Base-by-base conservation (phyloP, 2,888 invertebrate genomes). In the Spicauda simplicius region DNA sequence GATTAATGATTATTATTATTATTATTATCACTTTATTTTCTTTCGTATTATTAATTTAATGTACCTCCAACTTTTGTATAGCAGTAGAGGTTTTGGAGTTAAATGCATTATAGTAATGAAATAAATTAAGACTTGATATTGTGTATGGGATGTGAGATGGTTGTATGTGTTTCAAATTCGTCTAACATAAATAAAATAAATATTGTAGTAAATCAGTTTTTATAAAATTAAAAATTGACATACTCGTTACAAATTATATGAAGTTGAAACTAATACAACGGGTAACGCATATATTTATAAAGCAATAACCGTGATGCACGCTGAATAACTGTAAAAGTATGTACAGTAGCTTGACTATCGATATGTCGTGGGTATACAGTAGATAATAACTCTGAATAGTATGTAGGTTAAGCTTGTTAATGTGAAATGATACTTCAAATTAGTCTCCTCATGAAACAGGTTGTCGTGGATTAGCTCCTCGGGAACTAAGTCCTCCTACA, bases 11-110 rank as follows among this genome's bases (percentile, higher is more conserved):
- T n/a, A 89, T 76, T 79, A 78, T 80, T 77, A 85, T 85, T 77
- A 45, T 80, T 79, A 76, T 73, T 81, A 69, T 74, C 66, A 76
- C n/a, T 79, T 80, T 76, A 81, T 58, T 65, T 45, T 58, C 25
- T 59, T 66, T 55, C 18, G 25, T 25, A 53, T 37, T 54, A 18
- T 45, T 83, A 83, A 82, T 84, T 84, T 85, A 88, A 87, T 84
- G 45, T 90, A 90, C 89, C 88, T 90, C 87, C 84, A 81, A 71
- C 79, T 80, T 83, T 81, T 88, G 84, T 88, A 85, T 88, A 87
- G 80, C 84, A 82, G 80, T 85, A 84, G 83, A 80, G 76, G 82
- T 83, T 57, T 74, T 45, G 76, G 77, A 77, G 78, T 82, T 82
- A 80, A n/a, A 82, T 80, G 80, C 81, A 84, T 86, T 61, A 52